These are phyloP conservation scores for Wiebesia pumilae DNA, from an alignment of 1,140 invertebrate genomes.

Conservation along the genomic window DNA sequence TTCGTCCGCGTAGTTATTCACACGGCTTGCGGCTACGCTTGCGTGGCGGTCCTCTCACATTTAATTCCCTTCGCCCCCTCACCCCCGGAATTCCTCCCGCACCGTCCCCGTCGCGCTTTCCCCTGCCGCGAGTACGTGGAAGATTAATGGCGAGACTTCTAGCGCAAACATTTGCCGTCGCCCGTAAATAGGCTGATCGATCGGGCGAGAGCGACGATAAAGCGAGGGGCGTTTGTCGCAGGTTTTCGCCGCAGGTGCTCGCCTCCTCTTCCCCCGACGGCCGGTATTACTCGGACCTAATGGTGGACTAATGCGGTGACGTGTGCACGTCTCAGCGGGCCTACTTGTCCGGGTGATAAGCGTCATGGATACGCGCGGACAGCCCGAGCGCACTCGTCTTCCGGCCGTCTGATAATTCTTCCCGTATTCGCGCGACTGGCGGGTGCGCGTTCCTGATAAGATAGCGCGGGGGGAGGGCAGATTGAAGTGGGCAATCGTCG, in stretches of 20 bases:
- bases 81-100: not conserved
- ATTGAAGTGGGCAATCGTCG: not conserved
- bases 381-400: not conserved
- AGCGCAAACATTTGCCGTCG: conserved; percentile 34
- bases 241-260: conserved; percentile 22
- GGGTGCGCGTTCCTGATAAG: not conserved
- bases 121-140: not conserved
- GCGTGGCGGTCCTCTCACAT: conserved; percentile 7
- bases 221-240: not conserved
- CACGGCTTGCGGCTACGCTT: not conserved
- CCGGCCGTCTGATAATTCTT: conserved; percentile 30
- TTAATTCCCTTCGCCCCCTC: conserved; percentile 17
- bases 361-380: not conserved
- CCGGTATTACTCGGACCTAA: not conserved
- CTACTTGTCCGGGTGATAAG: not conserved
- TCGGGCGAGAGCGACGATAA: conserved; percentile 51
- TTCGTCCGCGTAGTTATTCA: conserved; percentile 35
- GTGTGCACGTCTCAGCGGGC: not conserved
- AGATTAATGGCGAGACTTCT: conserved; percentile 42
- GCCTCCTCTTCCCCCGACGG: not conserved
- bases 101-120: no score
- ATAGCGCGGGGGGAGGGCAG: not conserved
- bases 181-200: conserved; percentile 43
- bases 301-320: not conserved
- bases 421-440: not conserved